phyloP scores from a whole-genome alignment of 2,113 vertebrate species.

The Prionailurus viverrinus region DNA sequence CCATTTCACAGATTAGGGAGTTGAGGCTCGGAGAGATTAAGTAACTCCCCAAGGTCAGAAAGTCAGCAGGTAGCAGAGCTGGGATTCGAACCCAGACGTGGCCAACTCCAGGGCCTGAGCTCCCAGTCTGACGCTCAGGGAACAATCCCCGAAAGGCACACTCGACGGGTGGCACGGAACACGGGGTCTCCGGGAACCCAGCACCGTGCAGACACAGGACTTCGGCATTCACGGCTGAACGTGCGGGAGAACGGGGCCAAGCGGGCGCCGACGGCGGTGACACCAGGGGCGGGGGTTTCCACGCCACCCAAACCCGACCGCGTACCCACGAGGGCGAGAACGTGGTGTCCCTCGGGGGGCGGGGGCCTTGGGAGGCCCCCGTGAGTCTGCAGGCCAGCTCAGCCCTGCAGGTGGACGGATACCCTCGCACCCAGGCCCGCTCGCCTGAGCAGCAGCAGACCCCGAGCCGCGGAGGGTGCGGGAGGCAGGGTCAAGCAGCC shows the following conservation, averaged over 20 bases:
- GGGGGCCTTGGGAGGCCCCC: not conserved
- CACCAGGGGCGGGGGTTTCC: accelerated
- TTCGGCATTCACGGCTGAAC: accelerated
- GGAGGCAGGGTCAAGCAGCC: not conserved
- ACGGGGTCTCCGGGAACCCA: not conserved
- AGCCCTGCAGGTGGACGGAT: accelerated
- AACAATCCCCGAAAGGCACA: not conserved
- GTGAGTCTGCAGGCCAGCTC: not conserved
- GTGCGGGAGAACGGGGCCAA: accelerated
- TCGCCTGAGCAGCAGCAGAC: not conserved
- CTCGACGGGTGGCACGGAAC: accelerated
- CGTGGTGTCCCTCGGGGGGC: not conserved
- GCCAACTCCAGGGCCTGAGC: not conserved
- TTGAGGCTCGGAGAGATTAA: accelerated
- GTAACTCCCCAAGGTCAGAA: not conserved
- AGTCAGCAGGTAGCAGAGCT: accelerated
- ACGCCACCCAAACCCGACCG: accelerated
- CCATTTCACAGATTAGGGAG: not conserved
- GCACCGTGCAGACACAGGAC: accelerated
- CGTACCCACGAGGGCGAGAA: accelerated
- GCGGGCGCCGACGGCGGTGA: not conserved
- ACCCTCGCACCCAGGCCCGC: not conserved
- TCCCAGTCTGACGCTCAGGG: not conserved
- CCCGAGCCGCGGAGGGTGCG: not conserved
- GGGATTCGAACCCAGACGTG: not conserved